phyloP scores from a whole-genome alignment of 92 coral and sea anemone species.

The Heliopora coerulea region DNA sequence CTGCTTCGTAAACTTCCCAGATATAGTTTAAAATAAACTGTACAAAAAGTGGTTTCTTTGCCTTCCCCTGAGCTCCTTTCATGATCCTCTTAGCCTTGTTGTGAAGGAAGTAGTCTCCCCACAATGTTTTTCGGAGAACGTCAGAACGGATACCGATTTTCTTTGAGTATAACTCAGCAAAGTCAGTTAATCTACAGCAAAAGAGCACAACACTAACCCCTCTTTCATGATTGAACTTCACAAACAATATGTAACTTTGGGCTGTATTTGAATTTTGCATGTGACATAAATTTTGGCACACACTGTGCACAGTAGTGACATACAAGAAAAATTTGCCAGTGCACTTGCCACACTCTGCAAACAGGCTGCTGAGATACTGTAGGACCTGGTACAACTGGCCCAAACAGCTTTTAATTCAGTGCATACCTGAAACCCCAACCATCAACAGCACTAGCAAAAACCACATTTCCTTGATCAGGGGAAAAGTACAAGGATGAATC shows the following conservation, averaged over 20 bases:
- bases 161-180: slow-evolving; percentile 76
- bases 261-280: no score
- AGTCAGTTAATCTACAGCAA: slow-evolving; percentile 87
- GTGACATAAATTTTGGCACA: no score
- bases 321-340: no score
- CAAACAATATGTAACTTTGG: no score
- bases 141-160: slow-evolving; percentile 82
- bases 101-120: slow-evolving; percentile 96
- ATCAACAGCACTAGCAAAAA: slow-evolving; percentile 92
- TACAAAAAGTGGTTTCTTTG: slow-evolving; percentile 94
- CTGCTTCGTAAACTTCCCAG: slow-evolving; percentile 96
- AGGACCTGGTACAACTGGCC: no score
- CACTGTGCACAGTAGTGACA: no score
- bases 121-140: slow-evolving; percentile 80
- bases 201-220: slow-evolving; percentile 80
- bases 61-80: slow-evolving; percentile 91
- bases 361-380: no score
- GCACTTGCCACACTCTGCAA: no score
- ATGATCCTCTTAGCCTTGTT: slow-evolving; percentile 84
- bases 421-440: slow-evolving; percentile 97
- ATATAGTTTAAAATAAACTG: slow-evolving; percentile 93
- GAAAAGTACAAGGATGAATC: slow-evolving; percentile 89
- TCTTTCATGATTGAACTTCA: no score
- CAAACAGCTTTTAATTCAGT: no score
- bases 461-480: slow-evolving; percentile 96